Evolutionary conservation across 2,797 vertebrate species (phyloP).

Genomic region (Eospalax fontanierii): DNA sequence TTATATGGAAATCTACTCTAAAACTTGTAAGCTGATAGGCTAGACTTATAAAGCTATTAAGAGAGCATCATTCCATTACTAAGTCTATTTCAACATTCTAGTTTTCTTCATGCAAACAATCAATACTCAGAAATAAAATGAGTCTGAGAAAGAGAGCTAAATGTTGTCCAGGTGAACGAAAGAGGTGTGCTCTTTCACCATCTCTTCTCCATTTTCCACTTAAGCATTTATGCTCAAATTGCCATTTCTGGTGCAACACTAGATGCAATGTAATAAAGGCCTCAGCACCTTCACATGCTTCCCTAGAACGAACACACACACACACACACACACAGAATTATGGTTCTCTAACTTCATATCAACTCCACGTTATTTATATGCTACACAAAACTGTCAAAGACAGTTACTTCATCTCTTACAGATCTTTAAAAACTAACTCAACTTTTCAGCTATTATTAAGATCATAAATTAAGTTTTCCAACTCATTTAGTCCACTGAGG

Average conservation of each 20-base stretch:
- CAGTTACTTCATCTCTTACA: background rate
- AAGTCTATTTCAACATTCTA: conserved; percentile 38
- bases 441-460: conserved; percentile 4
- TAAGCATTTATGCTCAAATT: background rate
- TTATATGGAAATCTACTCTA: background rate
- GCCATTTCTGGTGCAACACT: background rate
- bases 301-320: too few species aligned
- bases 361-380: background rate
- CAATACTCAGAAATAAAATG: conserved; percentile 35
- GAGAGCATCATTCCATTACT: background rate
- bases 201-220: background rate
- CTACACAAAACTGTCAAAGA: background rate
- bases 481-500: conserved; percentile 3
- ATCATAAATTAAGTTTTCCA: conserved; percentile 8
- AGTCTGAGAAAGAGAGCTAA: background rate
- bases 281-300: background rate
- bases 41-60: conserved; percentile 17
- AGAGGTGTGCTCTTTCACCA: background rate
- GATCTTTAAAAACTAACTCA: conserved; percentile 56
- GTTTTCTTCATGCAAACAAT: conserved; percentile 10
- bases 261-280: background rate
- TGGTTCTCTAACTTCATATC: background rate
- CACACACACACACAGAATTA: conserved; percentile 23
- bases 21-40: conserved; percentile 15
- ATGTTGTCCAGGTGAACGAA: background rate